phyloP scores from a whole-genome alignment of 2,797 vertebrate genomes.

The Urocyon cinereoargenteus region DNA sequence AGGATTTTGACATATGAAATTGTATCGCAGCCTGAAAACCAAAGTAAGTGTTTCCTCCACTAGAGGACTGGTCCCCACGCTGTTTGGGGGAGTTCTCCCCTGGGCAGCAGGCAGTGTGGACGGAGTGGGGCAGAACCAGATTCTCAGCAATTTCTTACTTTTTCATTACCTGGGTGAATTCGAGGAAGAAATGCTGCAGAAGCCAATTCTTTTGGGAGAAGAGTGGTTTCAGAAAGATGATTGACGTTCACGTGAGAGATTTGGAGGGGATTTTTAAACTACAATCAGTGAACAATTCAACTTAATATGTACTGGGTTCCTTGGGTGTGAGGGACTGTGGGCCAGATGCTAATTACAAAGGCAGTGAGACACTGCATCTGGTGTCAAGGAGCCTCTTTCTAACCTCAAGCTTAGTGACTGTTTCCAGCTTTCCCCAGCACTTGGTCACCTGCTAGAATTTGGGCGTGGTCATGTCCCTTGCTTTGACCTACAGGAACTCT shows the following conservation, averaged over 20 bases:
- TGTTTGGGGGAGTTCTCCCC: neutral
- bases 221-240: neutral
- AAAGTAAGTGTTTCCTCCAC: neutral
- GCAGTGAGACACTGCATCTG: neutral
- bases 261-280: neutral
- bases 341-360: neutral
- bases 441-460: neutral
- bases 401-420: neutral
- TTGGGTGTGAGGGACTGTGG: neutral
- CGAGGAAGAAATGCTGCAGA: neutral
- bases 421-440: neutral
- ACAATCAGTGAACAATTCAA: neutral
- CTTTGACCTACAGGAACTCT: neutral
- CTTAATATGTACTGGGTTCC: neutral
- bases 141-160: neutral
- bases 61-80: neutral
- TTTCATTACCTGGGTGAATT: slow-evolving; percentile 2
- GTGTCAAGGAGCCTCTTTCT: neutral
- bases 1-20: slow-evolving; percentile 44
- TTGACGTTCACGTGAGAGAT: neutral
- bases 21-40: neutral
- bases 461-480: neutral
- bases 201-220: neutral
- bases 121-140: neutral
- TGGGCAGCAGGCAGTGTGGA: neutral